These are phyloP conservation scores for Baronia brevicornis DNA, from an alignment of 2,888 invertebrate species.

Conservation along the genomic window DNA sequence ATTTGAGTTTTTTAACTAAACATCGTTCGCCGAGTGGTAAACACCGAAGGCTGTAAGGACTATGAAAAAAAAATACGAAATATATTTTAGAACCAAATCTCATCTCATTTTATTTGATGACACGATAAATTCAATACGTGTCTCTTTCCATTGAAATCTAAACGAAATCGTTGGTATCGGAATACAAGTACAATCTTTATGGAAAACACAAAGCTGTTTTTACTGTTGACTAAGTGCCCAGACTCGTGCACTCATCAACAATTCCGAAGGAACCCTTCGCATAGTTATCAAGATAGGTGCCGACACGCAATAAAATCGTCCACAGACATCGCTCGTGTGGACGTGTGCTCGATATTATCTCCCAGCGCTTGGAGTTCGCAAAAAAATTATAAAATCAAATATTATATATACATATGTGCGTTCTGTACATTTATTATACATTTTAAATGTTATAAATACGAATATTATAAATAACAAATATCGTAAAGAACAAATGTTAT, in stretches of 20 bases:
- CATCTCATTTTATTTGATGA: too few species aligned
- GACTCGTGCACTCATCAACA: slow-evolving; percentile 14
- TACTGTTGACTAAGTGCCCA: slow-evolving; percentile 8
- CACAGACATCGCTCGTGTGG: slow-evolving; percentile 6
- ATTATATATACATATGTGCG: not conserved
- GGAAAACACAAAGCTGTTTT: not conserved
- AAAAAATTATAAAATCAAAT: slow-evolving; percentile 4
- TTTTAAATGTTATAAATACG: too few species aligned
- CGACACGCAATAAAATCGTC: slow-evolving; percentile 14
- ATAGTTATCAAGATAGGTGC: slow-evolving; percentile 14
- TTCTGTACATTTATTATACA: slow-evolving; percentile 2
- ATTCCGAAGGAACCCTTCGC: slow-evolving; percentile 8
- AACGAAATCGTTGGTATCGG: not conserved
- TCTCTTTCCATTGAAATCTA: too few species aligned
- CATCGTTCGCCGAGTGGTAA: too few species aligned
- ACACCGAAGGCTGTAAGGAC: too few species aligned
- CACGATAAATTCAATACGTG: too few species aligned
- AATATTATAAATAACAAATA: too few species aligned
- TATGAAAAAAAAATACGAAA: too few species aligned
- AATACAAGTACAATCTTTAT: not conserved
- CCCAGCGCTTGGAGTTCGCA: slow-evolving; percentile 6
- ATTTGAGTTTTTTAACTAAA: too few species aligned
- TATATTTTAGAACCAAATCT: too few species aligned
- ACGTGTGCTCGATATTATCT: slow-evolving; percentile 15
- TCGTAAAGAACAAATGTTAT: too few species aligned